Base-by-base conservation (phyloP, 2,888 invertebrate genomes). In the Cremastobaeus sp. region DNA sequence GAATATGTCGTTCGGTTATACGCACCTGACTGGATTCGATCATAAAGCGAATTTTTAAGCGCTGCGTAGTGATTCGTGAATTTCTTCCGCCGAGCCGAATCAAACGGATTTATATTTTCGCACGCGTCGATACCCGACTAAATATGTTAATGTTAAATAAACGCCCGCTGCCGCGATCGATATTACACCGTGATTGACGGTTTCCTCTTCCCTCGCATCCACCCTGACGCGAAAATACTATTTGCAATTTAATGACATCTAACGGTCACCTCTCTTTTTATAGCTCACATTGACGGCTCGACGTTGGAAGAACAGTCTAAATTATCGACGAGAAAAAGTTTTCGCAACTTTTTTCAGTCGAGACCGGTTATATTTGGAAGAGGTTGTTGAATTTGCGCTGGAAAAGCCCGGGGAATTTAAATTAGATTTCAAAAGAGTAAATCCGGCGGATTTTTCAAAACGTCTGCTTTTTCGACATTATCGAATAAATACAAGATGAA, bases 1-100 rank as follows among this genome's bases (percentile, higher is more conserved):
- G 70, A 71, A 66, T 71, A 55, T 66, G 66, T 71, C 74, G 60
- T 65, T 66, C 43, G 60, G 57, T 66, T 45, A 52, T 47, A 52
- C 74, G 66, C 74, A 66, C 57, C 57, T 50, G 55, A 45, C 25
- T 55, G 64, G 59, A 71, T 71, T 66, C 15, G 54, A 69, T 59
- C 50, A 59, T 74, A 69, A 68, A 47, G 68, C 32, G 68, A 62
- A 60, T 66, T 72, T 66, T 65, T 60, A 50, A 32, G 41, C 66
- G 37, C 21, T 18, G 45, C 57, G 21, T 52, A 35, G 59, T 50
- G 50, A 57, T 71, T 64, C 30, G 6, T 43, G 30, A 50, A 54
- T 48, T 41, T 47, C 47, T 72, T 54, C 34, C 45, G 8, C 3
- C 39, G 17, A 14, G 64, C 18, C 25, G 39, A 55, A 35, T 57